These are phyloP conservation scores for Fregetta grallaria DNA, from an alignment of 2,113 vertebrate genomes.

Conservation along the genomic window DNA sequence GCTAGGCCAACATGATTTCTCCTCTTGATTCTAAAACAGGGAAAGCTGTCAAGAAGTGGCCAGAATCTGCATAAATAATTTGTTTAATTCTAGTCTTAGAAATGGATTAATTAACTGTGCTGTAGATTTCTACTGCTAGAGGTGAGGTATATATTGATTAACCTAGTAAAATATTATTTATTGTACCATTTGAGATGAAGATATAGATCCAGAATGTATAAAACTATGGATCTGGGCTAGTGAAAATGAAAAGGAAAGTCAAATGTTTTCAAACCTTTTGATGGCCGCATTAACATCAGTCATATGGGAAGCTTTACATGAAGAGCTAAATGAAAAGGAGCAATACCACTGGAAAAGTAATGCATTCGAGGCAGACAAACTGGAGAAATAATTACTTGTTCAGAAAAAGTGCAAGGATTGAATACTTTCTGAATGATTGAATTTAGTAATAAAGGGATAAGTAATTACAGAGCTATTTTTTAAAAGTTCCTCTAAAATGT, in stretches of 20 bases:
- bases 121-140: not conserved
- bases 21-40: not conserved
- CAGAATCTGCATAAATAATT: not conserved
- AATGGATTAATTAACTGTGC: not conserved
- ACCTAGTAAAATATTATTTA: not conserved
- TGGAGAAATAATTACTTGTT: not conserved
- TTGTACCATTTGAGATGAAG: not conserved
- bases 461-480: not conserved
- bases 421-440: not conserved
- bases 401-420: not conserved
- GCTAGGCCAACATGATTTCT: not conserved
- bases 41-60: not conserved
- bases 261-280: not conserved
- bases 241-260: not conserved
- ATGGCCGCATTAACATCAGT: not conserved
- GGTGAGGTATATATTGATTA: not conserved
- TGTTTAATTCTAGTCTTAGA: not conserved
- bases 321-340: not conserved
- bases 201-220: not conserved
- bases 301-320: not conserved
- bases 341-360: not conserved
- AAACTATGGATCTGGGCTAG: not conserved
- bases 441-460: not conserved
- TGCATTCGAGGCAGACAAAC: not conserved
- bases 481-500: not conserved